Evolutionary conservation across 2,888 invertebrate genomes (phyloP).

Genomic region (Germaria angustata): DNA sequence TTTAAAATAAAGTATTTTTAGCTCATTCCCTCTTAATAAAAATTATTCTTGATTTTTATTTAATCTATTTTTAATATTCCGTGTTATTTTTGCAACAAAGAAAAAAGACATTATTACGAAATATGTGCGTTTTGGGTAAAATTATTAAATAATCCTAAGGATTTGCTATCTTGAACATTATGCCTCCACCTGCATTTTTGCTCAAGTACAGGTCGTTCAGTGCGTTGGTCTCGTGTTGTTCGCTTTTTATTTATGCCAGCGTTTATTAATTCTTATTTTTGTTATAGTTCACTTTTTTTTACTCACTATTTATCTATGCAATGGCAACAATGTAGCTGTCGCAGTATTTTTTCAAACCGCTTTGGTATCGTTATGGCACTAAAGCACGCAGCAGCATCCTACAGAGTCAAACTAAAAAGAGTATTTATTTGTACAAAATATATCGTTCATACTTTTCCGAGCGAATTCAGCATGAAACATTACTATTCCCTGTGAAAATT

Average conservation of each 20-base stretch:
- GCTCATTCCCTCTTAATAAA: too few species aligned
- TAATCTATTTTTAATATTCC: too few species aligned
- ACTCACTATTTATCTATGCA: constrained; percentile 56
- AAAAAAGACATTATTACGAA: constrained; percentile 34
- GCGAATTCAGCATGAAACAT: constrained; percentile 37
- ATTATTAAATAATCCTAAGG: constrained; percentile 69
- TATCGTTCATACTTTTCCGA: background rate
- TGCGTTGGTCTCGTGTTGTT: background rate
- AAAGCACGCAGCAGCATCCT: constrained; percentile 50
- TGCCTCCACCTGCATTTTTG: background rate
- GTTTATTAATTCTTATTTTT: constrained; percentile 37
- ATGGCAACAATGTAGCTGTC: constrained; percentile 41
- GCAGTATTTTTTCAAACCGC: constrained; percentile 59
- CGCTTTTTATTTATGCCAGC: constrained; percentile 23
- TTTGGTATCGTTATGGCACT: constrained; percentile 54
- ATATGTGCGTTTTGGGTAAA: constrained; percentile 69
- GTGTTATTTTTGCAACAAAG: too few species aligned
- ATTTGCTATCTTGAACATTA: constrained; percentile 27
- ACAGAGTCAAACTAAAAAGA: background rate
- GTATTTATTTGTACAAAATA: background rate
- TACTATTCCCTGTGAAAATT: constrained; percentile 44
- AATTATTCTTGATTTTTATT: too few species aligned
- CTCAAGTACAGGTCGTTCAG: constrained; percentile 4
- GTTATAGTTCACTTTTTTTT: background rate
- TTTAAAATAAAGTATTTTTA: too few species aligned